Evolutionary conservation across 2,113 vertebrate genomes (phyloP).

Genomic region (Coracopsis vasa): DNA sequence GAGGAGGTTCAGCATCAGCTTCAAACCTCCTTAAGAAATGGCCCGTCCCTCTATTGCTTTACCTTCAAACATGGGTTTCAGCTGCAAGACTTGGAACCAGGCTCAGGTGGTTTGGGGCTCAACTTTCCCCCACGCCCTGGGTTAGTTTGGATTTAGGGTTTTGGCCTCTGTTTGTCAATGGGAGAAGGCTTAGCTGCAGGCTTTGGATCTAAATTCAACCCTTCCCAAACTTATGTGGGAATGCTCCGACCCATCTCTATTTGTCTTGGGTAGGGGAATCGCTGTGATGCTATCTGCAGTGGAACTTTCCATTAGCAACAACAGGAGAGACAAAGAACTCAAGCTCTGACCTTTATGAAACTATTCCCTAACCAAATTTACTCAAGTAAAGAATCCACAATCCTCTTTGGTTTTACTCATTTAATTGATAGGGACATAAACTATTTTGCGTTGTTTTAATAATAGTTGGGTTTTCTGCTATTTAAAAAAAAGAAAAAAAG

Average conservation of each 20-base stretch:
- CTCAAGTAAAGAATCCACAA: conserved; percentile 59
- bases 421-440: conserved; percentile 77
- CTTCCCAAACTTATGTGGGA: conserved; percentile 5
- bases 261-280: conserved; percentile 57
- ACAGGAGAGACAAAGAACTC: conserved; percentile 63
- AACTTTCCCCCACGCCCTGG: background rate
- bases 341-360: conserved; percentile 74
- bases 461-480: conserved; percentile 76
- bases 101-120: background rate
- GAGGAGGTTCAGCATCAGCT: background rate
- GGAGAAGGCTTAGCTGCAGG: background rate
- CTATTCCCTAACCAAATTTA: conserved; percentile 75
- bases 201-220: background rate
- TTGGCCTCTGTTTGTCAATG: background rate
- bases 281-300: conserved; percentile 63
- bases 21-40: background rate
- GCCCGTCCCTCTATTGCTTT: background rate
- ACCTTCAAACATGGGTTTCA: background rate
- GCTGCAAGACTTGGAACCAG: background rate
- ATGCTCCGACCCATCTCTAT: conserved; percentile 36
- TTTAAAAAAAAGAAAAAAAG: conserved; percentile 57
- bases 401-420: conserved; percentile 65
- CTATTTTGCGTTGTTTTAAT: conserved; percentile 76
- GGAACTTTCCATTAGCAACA: conserved; percentile 77
- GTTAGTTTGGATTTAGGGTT: background rate